phyloP scores from a whole-genome alignment of 2,113 vertebrate species.

The Platichthys flesus region DNA sequence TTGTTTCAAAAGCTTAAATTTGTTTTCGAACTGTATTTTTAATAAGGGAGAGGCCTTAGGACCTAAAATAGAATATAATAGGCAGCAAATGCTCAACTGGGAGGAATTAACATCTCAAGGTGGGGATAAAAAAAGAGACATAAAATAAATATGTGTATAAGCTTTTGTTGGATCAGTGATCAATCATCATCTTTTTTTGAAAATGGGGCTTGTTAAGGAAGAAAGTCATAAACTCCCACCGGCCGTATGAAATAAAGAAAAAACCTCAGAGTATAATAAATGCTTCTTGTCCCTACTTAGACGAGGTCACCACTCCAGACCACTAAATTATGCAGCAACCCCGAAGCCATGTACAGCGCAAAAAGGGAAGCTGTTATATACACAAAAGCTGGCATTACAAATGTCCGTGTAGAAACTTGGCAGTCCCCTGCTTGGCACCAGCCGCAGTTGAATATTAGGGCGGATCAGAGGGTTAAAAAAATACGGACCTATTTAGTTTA shows the following conservation, averaged over 20 bases:
- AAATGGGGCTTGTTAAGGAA: conserved; percentile 24
- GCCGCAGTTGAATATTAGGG: neutral
- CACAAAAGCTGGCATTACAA: conserved; percentile 35
- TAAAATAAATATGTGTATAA: conserved; percentile 1
- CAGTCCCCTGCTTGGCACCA: neutral
- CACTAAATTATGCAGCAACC: conserved; percentile 69
- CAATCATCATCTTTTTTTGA: conserved; percentile 44
- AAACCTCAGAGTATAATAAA: conserved; percentile 35
- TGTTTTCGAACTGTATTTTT: neutral
- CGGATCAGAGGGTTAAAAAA: neutral
- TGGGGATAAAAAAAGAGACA: conserved; percentile 2
- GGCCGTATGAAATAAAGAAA: conserved; percentile 20
- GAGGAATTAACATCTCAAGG: conserved; percentile 16
- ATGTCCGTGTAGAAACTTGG: conserved; percentile 29
- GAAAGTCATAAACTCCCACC: conserved; percentile 29
- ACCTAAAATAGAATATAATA: conserved; percentile 16
- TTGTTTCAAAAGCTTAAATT: neutral
- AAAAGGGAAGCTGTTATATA: conserved; percentile 39
- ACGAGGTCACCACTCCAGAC: conserved; percentile 56
- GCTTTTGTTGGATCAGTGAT: conserved; percentile 12
- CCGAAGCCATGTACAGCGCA: conserved; percentile 32
- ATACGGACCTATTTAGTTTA: neutral
- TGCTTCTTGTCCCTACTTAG: conserved; percentile 53
- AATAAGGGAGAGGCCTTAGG: neutral
- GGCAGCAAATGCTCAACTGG: conserved; percentile 5